Evolutionary conservation across 2,888 invertebrate genomes (phyloP).

Genomic region (Nesidiocoris tenuis): DNA sequence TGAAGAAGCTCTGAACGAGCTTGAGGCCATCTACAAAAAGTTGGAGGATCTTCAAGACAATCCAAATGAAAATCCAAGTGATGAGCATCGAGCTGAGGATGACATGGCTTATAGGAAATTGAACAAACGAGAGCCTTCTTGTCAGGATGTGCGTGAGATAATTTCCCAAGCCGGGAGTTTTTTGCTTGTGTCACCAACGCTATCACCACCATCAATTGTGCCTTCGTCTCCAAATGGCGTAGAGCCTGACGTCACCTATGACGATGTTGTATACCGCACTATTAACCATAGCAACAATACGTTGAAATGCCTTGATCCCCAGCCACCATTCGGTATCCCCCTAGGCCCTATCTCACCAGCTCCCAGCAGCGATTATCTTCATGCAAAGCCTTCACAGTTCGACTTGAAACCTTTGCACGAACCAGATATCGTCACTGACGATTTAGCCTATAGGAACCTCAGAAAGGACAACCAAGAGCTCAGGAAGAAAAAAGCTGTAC

Average conservation of each 20-base stretch:
- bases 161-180: slow-evolving; percentile 64
- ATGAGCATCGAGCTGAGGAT: slow-evolving; percentile 63
- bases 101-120: slow-evolving; percentile 79
- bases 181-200: slow-evolving; percentile 68
- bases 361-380: slow-evolving; percentile 80
- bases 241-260: slow-evolving; percentile 78
- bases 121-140: slow-evolving; percentile 62
- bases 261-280: slow-evolving; percentile 81
- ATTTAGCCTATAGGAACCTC: slow-evolving; percentile 79
- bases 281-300: slow-evolving; percentile 74
- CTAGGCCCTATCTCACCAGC: slow-evolving; percentile 78
- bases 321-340: slow-evolving; percentile 89
- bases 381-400: slow-evolving; percentile 63
- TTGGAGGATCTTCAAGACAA: slow-evolving; percentile 77
- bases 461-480: slow-evolving; percentile 66
- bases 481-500: slow-evolving; percentile 75
- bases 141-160: slow-evolving; percentile 56
- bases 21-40: slow-evolving; percentile 89
- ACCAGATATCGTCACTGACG: slow-evolving; percentile 83
- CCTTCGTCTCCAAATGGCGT: slow-evolving; percentile 47
- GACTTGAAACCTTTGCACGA: slow-evolving; percentile 60
- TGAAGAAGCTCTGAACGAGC: slow-evolving; percentile 83
- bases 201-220: slow-evolving; percentile 53
- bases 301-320: slow-evolving; percentile 70
- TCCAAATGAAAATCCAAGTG: slow-evolving; percentile 54